phyloP scores from a whole-genome alignment of 2,797 vertebrate species.

The Arnoldichthys spilopterus region DNA sequence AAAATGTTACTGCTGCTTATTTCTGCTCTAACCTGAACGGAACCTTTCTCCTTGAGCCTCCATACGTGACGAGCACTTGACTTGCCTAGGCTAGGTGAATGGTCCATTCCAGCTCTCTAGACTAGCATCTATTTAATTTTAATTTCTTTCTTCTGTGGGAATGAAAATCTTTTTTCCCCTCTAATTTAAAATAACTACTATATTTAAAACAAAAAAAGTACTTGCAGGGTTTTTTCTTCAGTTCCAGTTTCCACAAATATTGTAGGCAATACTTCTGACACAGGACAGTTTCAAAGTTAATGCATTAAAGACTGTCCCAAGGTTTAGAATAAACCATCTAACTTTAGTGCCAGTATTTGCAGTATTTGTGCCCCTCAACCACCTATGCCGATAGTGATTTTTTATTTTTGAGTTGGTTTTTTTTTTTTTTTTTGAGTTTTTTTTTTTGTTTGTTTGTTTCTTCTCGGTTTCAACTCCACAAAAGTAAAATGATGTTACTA shows the following conservation, averaged over 20 bases:
- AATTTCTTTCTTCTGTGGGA: constrained; percentile 74
- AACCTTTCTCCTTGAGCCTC: constrained; percentile 67
- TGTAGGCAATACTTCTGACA: constrained; percentile 81
- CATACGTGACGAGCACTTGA: constrained; percentile 72
- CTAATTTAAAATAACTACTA: constrained; percentile 66
- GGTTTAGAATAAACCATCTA: constrained; percentile 68
- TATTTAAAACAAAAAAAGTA: constrained; percentile 72
- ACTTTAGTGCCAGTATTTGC: constrained; percentile 90
- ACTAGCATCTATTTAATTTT: constrained; percentile 78
- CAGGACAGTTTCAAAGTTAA: constrained; percentile 69
- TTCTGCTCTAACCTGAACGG: constrained; percentile 68
- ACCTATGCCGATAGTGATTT: constrained; percentile 64
- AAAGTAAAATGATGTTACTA: constrained; percentile 87
- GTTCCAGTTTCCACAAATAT: constrained; percentile 72
- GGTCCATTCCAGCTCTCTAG: constrained; percentile 66
- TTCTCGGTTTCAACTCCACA: constrained; percentile 79
- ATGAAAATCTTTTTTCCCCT: constrained; percentile 61
- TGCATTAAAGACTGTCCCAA: constrained; percentile 71
- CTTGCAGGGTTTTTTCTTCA: constrained; percentile 78
- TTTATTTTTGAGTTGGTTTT: constrained; percentile 72
- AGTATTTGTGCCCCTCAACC: constrained; percentile 83
- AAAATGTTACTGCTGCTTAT: constrained; percentile 78
- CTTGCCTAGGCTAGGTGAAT: constrained; percentile 69
- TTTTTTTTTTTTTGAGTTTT: constrained; percentile 68
- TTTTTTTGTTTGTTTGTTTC: constrained; percentile 71